phyloP scores from a whole-genome alignment of 2,888 invertebrate genomes.

The Trilocha varians region DNA sequence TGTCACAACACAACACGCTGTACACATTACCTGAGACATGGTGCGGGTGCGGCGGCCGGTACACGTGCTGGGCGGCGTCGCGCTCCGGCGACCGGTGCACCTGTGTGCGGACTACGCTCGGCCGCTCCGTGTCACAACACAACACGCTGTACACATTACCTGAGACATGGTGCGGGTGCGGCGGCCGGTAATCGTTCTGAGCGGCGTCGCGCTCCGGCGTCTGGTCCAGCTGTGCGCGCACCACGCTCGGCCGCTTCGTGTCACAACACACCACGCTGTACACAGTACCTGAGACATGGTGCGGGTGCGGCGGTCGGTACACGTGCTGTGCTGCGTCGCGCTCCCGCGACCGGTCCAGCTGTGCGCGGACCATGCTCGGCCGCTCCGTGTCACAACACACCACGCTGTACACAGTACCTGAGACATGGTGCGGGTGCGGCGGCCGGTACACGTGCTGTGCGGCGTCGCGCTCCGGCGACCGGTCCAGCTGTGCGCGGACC shows the following conservation, averaged over 20 bases:
- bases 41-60: conserved; percentile 56
- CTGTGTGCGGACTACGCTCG: conserved; percentile 65
- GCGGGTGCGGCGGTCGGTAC: no score
- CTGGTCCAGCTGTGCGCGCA: conserved; percentile 66
- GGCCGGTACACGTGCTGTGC: conserved; percentile 55
- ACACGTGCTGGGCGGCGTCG: conserved; percentile 52
- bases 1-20: no score
- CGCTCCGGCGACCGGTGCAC: conserved; percentile 63
- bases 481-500: conserved; percentile 65
- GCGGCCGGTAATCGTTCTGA: conserved; percentile 53
- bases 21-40: conserved; percentile 10
- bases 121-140: conserved; percentile 24
- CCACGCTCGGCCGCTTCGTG: conserved; percentile 64
- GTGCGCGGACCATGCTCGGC: no score
- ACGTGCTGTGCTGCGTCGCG: no score
- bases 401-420: no score
- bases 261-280: no score
- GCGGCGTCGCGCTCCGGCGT: conserved; percentile 60
- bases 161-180: conserved; percentile 59
- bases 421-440: conserved; percentile 56
- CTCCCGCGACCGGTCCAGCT: no score
- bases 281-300: no score
- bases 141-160: no score
- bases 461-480: conserved; percentile 58
- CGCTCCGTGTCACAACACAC: no score